These are phyloP conservation scores for Prinia subflava DNA, from an alignment of 2,113 vertebrate genomes.

Conservation along the genomic window DNA sequence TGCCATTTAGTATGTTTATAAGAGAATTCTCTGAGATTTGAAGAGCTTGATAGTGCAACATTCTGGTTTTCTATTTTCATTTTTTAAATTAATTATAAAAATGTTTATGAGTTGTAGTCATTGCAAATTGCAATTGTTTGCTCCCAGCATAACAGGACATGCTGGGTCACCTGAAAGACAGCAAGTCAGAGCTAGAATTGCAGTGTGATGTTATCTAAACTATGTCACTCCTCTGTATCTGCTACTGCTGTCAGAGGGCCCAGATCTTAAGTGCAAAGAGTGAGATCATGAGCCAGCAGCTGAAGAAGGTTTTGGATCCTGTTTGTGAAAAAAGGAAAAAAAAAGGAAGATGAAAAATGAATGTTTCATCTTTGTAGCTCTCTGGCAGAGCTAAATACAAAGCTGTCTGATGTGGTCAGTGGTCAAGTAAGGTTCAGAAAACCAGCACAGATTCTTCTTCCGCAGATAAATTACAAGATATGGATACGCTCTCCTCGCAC, in stretches of 20 bases:
- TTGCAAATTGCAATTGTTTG: neutral
- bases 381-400: neutral
- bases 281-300: fast-evolving
- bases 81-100: neutral
- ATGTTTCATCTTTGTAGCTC: neutral
- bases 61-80: neutral
- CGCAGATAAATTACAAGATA: slow-evolving; percentile 22
- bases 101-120: neutral
- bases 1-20: neutral
- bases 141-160: neutral
- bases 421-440: slow-evolving; percentile 1
- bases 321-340: neutral
- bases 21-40: neutral
- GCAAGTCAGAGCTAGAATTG: neutral
- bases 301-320: neutral
- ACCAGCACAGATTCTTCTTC: neutral
- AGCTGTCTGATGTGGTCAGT: neutral
- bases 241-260: neutral
- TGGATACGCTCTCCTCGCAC: neutral
- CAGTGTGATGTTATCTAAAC: neutral
- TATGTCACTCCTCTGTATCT: neutral
- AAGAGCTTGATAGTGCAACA: neutral
- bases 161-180: neutral
- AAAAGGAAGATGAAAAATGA: neutral
- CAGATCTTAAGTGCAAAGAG: neutral